Conservation (phyloP, 2,113 vertebrate genomes). For the Artemisiospiza belli region DNA sequence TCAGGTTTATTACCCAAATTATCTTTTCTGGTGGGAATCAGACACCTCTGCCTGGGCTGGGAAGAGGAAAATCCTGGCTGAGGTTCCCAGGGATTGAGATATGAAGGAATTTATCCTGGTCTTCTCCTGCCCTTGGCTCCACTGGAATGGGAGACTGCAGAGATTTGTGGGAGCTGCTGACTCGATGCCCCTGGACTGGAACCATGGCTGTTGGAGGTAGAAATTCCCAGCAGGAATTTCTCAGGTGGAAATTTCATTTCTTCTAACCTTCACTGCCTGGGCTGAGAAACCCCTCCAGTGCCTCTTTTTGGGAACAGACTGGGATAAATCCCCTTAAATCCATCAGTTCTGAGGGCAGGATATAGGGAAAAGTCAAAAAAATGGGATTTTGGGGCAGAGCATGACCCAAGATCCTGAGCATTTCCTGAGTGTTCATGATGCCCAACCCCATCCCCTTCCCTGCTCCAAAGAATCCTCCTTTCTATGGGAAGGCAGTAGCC, state of each 20-base stretch:
- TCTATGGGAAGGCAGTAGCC: not conserved
- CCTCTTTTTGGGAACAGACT: not conserved
- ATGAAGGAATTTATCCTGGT: accelerated
- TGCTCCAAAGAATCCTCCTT: not conserved
- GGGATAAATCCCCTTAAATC: not conserved
- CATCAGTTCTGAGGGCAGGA: not conserved
- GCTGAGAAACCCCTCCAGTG: not conserved
- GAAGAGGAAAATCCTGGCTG: not conserved
- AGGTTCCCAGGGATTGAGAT: not conserved
- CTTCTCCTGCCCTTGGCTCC: not conserved
- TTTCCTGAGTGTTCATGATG: not conserved
- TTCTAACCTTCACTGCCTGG: not conserved
- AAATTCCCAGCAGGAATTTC: not conserved
- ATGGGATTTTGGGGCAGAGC: not conserved
- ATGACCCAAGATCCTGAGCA: not conserved
- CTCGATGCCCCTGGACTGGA: not conserved
- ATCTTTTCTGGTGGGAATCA: not conserved
- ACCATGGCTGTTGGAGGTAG: not conserved
- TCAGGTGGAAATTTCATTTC: not conserved
- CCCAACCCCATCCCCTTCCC: not conserved
- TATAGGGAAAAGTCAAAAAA: accelerated
- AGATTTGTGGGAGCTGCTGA: not conserved
- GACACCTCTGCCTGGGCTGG: accelerated
- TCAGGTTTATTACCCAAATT: not conserved
- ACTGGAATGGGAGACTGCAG: not conserved